phyloP scores from a whole-genome alignment of 30 jellyfish, hydroid and myxozoan genomes.

The Aurelia sp. region DNA sequence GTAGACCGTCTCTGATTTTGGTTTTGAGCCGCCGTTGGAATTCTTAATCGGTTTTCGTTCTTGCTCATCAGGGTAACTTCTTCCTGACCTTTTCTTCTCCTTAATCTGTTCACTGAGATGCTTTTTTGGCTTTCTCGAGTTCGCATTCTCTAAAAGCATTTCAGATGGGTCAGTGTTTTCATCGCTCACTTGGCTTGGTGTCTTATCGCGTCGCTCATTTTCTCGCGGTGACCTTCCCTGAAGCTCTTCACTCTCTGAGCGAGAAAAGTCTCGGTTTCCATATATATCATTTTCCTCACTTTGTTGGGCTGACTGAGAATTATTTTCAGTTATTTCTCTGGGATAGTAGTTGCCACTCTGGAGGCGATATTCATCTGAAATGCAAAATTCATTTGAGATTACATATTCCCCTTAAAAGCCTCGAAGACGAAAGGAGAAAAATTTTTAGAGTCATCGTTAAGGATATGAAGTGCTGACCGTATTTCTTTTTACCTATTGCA shows the following conservation, averaged over 20 bases:
- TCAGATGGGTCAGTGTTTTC: background rate
- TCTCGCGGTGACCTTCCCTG: no score
- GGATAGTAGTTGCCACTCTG: conserved; percentile 8
- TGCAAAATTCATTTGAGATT: no score
- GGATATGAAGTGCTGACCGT: no score
- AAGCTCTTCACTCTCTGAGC: background rate
- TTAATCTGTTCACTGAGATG: conserved; percentile 20
- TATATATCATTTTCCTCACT: conserved; percentile 13
- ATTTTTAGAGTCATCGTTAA: no score
- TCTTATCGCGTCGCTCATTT: no score
- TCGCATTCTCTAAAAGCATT: conserved; percentile 23
- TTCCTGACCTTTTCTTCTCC: conserved; percentile 7
- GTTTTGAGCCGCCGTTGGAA: no score
- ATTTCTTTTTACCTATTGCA: no score
- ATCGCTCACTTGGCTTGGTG: no score
- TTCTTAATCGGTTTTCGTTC: background rate
- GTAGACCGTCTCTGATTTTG: no score
- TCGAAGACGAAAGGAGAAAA: no score
- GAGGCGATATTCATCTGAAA: conserved; percentile 46
- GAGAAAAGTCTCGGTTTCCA: background rate
- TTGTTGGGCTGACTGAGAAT: conserved; percentile 8
- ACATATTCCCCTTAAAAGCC: no score
- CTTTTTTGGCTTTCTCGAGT: background rate
- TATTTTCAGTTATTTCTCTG: conserved; percentile 12
- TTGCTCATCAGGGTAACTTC: background rate